Evolutionary conservation across 1,140 invertebrate species (phyloP).

Genomic region (Bathynomus jamesi): DNA sequence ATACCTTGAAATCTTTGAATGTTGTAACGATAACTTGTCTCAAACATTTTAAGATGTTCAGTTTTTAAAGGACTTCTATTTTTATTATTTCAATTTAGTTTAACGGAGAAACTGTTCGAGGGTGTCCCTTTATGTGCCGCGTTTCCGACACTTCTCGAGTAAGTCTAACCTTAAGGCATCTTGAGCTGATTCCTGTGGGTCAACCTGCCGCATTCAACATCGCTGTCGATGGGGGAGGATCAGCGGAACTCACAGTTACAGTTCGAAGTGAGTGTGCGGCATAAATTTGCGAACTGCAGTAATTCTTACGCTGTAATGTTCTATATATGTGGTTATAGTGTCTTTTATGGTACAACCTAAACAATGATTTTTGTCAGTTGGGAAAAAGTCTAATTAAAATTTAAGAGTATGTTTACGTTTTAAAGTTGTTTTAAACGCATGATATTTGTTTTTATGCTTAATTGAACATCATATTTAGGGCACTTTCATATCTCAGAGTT

Average conservation of each 20-base stretch:
- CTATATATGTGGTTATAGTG: too few relatives aligned
- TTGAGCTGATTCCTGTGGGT: conserved; percentile 81
- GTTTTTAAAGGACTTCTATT: not conserved
- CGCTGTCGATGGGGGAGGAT: conserved; percentile 71
- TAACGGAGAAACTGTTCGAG: conserved; percentile 88
- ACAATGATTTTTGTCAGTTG: not conserved
- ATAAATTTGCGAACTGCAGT: too few relatives aligned
- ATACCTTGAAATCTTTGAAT: not conserved
- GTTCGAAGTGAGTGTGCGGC: conserved; percentile 60
- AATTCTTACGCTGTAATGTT: too few relatives aligned
- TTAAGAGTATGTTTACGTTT: too few relatives aligned
- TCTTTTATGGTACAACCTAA: not conserved
- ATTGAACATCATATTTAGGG: too few relatives aligned
- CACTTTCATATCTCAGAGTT: too few relatives aligned
- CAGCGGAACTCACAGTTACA: conserved; percentile 76
- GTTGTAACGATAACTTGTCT: not conserved
- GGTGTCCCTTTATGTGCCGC: conserved; percentile 78
- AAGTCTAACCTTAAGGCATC: conserved; percentile 63
- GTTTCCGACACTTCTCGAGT: conserved; percentile 72
- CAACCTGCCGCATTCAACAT: conserved; percentile 80
- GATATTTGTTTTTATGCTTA: too few relatives aligned
- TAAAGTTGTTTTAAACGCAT: too few relatives aligned
- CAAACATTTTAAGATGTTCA: not conserved
- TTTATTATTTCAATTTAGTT: conserved; percentile 50
- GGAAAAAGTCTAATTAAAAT: not conserved